Evolutionary conservation across 2,888 invertebrate genomes (phyloP).

Genomic region (Ellobium chinense): DNA sequence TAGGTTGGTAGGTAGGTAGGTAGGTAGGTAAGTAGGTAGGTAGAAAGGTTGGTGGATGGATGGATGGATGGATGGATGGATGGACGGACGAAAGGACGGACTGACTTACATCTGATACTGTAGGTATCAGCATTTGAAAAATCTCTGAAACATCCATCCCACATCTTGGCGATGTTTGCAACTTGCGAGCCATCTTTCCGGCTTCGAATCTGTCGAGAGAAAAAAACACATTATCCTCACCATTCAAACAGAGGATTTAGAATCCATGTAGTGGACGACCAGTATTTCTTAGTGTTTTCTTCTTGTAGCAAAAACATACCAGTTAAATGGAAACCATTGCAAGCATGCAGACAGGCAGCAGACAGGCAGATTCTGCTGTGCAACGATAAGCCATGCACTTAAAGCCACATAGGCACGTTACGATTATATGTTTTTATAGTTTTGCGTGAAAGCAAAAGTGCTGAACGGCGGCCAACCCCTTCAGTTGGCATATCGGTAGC

Average conservation of each 20-base stretch:
- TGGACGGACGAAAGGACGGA: not conserved
- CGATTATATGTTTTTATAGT: too few relatives aligned
- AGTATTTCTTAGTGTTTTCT: too few relatives aligned
- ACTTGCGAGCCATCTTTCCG: conserved; percentile 50
- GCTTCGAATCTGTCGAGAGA: not conserved
- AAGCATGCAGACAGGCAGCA: not conserved
- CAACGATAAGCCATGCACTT: too few relatives aligned
- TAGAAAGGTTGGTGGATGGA: not conserved
- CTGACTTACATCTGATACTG: conserved; percentile 70
- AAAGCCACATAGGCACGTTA: too few relatives aligned
- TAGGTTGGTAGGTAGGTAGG: not conserved
- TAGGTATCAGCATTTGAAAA: conserved; percentile 74
- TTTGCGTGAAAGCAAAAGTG: too few relatives aligned
- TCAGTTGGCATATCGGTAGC: too few relatives aligned
- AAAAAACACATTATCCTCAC: too few relatives aligned
- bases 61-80: not conserved
- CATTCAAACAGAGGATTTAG: too few relatives aligned
- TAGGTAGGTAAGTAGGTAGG: not conserved
- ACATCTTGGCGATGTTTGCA: conserved; percentile 73
- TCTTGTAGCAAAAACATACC: too few relatives aligned
- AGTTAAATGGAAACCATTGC: too few relatives aligned
- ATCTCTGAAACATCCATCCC: conserved; percentile 69
- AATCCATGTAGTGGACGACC: too few relatives aligned
- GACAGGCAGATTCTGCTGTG: not conserved
- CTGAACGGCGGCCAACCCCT: too few relatives aligned